Conservation (phyloP, 2,797 vertebrate species). For the Trematomus bernacchii region DNA sequence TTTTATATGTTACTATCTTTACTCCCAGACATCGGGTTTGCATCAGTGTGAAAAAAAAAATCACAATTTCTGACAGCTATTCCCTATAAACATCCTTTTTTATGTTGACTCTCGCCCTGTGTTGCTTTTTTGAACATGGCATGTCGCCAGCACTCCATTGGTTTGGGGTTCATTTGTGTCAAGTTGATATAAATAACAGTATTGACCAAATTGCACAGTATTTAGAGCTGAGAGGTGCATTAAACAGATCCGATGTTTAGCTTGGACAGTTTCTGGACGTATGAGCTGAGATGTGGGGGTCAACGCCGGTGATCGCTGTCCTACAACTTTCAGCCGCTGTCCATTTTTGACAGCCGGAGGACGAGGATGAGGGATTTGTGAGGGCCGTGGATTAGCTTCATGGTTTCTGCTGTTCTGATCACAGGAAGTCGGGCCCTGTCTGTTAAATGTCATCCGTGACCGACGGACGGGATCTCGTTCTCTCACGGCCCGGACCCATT, state of each 20-base stretch:
- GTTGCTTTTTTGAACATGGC: not conserved
- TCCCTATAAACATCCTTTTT: not conserved
- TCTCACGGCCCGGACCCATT: conserved; percentile 76
- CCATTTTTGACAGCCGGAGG: conserved; percentile 49
- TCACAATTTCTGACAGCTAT: not conserved
- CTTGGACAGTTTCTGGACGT: not conserved
- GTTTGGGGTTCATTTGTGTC: not conserved
- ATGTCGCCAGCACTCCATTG: not conserved
- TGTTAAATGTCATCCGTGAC: conserved; percentile 83
- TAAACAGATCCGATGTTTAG: conserved; percentile 32
- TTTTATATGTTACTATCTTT: conserved; percentile 8
- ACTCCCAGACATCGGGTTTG: conserved; percentile 13
- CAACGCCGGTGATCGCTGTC: conserved; percentile 44
- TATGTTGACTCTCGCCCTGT: not conserved
- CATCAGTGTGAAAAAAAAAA: conserved; percentile 4
- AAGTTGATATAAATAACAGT: not conserved
- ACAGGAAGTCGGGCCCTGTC: conserved; percentile 77
- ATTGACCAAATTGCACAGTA: not conserved
- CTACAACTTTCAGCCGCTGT: conserved; percentile 44
- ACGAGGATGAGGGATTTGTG: conserved; percentile 68
- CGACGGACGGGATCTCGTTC: conserved; percentile 68
- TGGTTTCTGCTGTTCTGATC: conserved; percentile 72
- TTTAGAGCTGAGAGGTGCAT: conserved; percentile 27
- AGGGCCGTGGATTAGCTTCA: conserved; percentile 67
- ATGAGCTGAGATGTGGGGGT: conserved; percentile 41